Percentiles rank a stretch among this genome's conserved stretches.
These are phyloP conservation scores for Drosophila pandora DNA, from an alignment of 1,140 invertebrate genomes.

Conservation along the genomic window DNA sequence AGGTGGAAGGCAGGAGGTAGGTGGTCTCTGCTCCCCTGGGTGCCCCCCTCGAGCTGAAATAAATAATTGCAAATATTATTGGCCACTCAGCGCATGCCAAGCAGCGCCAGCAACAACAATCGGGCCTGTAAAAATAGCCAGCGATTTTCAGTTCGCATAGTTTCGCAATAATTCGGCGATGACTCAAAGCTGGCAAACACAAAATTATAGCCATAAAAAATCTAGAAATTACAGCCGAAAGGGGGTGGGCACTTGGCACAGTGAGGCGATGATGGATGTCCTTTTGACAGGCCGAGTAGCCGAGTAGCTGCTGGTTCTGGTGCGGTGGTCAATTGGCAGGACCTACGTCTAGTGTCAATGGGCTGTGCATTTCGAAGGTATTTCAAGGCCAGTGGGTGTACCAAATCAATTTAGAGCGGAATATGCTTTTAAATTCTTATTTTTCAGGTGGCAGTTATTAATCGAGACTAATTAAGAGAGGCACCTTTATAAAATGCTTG, in stretches of 20 bases:
- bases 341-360: conserved; percentile 24
- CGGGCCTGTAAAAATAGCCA: conserved; percentile 48
- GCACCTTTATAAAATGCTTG: background rate
- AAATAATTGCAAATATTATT: conserved; percentile 82
- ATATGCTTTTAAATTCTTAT: background rate
- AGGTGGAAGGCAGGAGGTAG: conserved; percentile 10
- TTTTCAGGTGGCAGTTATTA: background rate
- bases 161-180: conserved; percentile 78
- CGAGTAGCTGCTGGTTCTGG: conserved; percentile 7
- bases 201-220: conserved; percentile 72
- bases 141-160: conserved; percentile 61
- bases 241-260: conserved; percentile 15
- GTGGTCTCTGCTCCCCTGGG: no score
- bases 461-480: background rate
- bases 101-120: conserved; percentile 37
- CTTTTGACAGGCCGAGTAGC: conserved; percentile 13
- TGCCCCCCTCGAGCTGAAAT: conserved; percentile 40
- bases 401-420: conserved; percentile 21
- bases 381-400: conserved; percentile 11
- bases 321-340: conserved; percentile 39
- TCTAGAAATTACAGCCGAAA: conserved; percentile 3
- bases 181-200: conserved; percentile 63
- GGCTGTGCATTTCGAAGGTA: conserved; percentile 7
- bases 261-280: conserved; percentile 14
- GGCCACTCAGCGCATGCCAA: conserved; percentile 77